Percentiles rank a stretch among this genome's conserved stretches.
These are phyloP conservation scores for Scaptomyza polygonia DNA, from an alignment of 2,888 invertebrate genomes.

Conservation along the genomic window DNA sequence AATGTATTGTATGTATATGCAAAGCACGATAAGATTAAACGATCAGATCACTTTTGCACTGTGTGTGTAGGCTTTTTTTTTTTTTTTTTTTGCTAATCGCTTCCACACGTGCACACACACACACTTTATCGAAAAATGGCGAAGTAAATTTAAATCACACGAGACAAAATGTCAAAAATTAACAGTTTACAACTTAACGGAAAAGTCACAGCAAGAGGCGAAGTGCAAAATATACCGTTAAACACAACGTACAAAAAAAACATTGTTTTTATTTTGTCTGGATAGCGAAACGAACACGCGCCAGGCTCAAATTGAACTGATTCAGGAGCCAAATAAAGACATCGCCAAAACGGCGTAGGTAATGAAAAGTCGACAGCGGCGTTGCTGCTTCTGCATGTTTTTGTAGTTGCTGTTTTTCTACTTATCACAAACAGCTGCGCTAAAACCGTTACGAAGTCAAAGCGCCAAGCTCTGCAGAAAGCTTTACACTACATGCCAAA, in stretches of 20 bases:
- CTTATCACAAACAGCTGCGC: slow-evolving; percentile 68
- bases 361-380: slow-evolving; percentile 28
- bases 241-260: not conserved
- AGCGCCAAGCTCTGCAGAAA: slow-evolving; percentile 25
- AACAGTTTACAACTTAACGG: slow-evolving; percentile 12
- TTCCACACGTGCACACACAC: not conserved
- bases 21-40: slow-evolving; percentile 40
- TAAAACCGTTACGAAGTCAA: slow-evolving; percentile 24
- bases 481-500: slow-evolving; percentile 43
- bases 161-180: slow-evolving; percentile 5
- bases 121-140: not conserved
- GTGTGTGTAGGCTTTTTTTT: not conserved
- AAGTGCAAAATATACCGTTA: slow-evolving; percentile 17
- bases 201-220: not conserved
- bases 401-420: slow-evolving; percentile 23
- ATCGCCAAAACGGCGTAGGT: slow-evolving; percentile 35
- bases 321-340: slow-evolving; percentile 33
- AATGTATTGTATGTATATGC: not conserved
- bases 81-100: not conserved
- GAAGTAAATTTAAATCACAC: not conserved
- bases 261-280: slow-evolving; percentile 19
- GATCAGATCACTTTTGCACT: slow-evolving; percentile 66
- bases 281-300: slow-evolving; percentile 66
- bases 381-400: slow-evolving; percentile 2
- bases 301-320: slow-evolving; percentile 69